Base-by-base conservation (phyloP, 2,797 vertebrate genomes). In the Anabacerthia variegaticeps region DNA sequence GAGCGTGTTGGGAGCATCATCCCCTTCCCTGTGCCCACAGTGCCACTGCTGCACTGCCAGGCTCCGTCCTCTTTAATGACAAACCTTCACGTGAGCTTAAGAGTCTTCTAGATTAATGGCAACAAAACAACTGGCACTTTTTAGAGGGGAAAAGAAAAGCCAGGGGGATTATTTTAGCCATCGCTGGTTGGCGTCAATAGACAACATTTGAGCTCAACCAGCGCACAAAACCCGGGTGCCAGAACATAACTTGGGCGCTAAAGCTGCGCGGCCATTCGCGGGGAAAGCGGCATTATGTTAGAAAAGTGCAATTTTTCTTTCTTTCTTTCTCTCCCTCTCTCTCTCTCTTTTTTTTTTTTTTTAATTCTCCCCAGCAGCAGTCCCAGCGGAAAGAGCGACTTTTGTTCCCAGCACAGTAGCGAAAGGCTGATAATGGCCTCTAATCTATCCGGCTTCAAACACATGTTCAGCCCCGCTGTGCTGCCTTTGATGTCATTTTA, bases 371-470 rank as follows among this genome's bases (percentile, higher is more conserved):
- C 90, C 94, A 96, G 93, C 92, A 94, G 93, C 92, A 95, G 95
- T 97, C 97, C 96, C 95, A 94, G 96, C 89, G 96, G 59, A 80
- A 96, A 97, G 96, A 91, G 92, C 83, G 78, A 95, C 92, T 97
- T 97, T 83, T 97, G 96, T 96, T 97, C 92, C 94, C 95, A 97
- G 96, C 96, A 97, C 96, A 96, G 97, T 95, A 97, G 97, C 96
- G 97, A 95, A 97, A 97, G 97, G 97, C 97, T 97, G 98, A 98
- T 98, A 98, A 97, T 95, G 93, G 98, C 94, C 96, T 98, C 97
- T 98, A 98, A 98, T 98, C 97, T 97, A 95, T 94, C 97, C 96
- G 78, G 97, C 98, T 98, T 98, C 97, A 98, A 98, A 98, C 97
- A 98, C 96, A 96, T 97, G 97, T 96, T 98, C 95, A 94, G 96